These are phyloP conservation scores for Graphium colonna DNA, from an alignment of 2,888 invertebrate genomes.

Conservation along the genomic window DNA sequence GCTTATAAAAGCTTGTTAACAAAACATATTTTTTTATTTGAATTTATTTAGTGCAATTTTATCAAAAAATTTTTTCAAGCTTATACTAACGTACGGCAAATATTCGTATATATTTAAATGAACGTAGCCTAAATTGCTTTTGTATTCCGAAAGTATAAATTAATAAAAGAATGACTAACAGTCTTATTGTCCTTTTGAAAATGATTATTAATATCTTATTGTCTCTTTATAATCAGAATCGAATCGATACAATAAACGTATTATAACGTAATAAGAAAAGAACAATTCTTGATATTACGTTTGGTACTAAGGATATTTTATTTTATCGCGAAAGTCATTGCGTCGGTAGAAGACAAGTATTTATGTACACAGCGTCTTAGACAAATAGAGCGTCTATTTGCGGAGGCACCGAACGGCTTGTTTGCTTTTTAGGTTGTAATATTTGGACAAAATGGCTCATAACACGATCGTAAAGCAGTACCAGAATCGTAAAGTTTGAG, in stretches of 20 bases:
- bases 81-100: too few species aligned
- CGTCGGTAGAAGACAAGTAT: slow-evolving; percentile 13
- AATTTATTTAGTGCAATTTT: too few species aligned
- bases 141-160: too few species aligned
- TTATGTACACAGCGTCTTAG: slow-evolving; percentile 19
- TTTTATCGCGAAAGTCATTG: slow-evolving; percentile 19
- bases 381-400: slow-evolving; percentile 22
- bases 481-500: slow-evolving; percentile 2
- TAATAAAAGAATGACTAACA: too few species aligned
- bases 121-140: too few species aligned
- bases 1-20: too few species aligned
- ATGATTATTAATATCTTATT: too few species aligned
- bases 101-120: too few species aligned
- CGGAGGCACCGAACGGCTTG: slow-evolving; percentile 19
- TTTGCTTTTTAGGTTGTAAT: slow-evolving; percentile 19
- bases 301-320: slow-evolving; percentile 3
- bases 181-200: too few species aligned
- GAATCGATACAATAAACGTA: neutral
- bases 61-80: too few species aligned
- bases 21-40: too few species aligned
- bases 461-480: slow-evolving; percentile 9
- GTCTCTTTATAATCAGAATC: neutral
- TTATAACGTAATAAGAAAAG: slow-evolving; percentile 7
- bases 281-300: slow-evolving; percentile 16
- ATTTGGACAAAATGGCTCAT: slow-evolving; percentile 18